Percentiles rank a stretch among this genome's conserved stretches.
These are phyloP conservation scores for Ceratitis capitata DNA, from an alignment of 1,140 invertebrate species.

Conservation along the genomic window DNA sequence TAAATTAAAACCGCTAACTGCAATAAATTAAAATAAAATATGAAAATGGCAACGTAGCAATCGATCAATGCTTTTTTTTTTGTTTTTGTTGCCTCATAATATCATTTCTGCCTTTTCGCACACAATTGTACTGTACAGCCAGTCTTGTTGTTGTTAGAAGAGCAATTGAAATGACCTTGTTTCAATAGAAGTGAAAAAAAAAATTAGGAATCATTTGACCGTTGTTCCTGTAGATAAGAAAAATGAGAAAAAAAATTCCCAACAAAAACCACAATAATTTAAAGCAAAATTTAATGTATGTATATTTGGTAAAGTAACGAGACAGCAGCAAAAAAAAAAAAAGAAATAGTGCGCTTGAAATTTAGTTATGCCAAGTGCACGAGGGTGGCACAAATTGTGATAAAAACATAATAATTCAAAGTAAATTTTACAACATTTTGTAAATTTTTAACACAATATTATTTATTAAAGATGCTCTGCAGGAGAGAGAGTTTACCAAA, in stretches of 20 bases:
- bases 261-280: background rate
- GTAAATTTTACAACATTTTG: no score
- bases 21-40: conserved; percentile 1
- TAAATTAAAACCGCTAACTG: background rate
- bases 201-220: background rate
- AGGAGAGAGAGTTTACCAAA: no score
- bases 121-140: background rate
- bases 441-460: no score
- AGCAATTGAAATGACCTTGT: conserved; percentile 31
- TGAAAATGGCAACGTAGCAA: background rate
- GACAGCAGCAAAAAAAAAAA: background rate
- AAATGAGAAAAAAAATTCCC: background rate
- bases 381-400: background rate
- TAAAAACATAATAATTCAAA: no score
- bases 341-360: background rate
- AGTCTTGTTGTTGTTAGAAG: background rate
- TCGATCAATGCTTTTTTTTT: no score
- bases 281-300: conserved; percentile 14
- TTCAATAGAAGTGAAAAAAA: background rate
- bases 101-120: background rate
- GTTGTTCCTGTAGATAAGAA: background rate
- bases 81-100: background rate
- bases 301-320: background rate
- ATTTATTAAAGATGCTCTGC: no score
- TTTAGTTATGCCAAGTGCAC: background rate